Evolutionary conservation across 2,888 invertebrate species (phyloP).

Genomic region (Lutraria lutraria): DNA sequence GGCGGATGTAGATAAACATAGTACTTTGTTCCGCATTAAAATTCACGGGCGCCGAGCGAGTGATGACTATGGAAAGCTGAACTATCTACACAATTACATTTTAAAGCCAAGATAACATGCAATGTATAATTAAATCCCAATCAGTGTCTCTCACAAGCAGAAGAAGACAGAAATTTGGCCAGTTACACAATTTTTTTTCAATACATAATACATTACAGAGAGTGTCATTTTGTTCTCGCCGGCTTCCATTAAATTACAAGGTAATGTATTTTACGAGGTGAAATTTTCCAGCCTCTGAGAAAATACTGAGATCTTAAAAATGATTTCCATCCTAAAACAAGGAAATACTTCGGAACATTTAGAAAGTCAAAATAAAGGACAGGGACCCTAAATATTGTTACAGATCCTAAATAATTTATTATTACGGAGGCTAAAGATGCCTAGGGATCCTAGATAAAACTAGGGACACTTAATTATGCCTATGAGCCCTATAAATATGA

Average conservation of each 20-base stretch:
- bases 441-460: too few relatives aligned
- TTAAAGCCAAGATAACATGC: background rate
- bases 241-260: background rate
- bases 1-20: too few relatives aligned
- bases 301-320: background rate
- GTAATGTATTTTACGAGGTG: background rate
- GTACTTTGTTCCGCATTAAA: too few relatives aligned
- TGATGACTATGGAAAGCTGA: too few relatives aligned
- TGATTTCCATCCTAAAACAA: background rate
- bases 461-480: too few relatives aligned
- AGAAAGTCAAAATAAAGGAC: background rate
- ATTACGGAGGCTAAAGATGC: too few relatives aligned
- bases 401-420: too few relatives aligned
- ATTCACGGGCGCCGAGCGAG: too few relatives aligned
- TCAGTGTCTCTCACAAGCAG: background rate
- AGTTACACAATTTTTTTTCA: background rate
- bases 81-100: background rate
- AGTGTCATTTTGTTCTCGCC: background rate
- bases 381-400: too few relatives aligned
- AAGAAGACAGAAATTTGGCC: background rate
- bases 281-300: background rate
- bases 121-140: constrained; percentile 4
- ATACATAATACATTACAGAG: background rate
- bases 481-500: too few relatives aligned
- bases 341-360: background rate